phyloP scores from a whole-genome alignment of 1,140 invertebrate genomes.

The Drosophila repletoides region DNA sequence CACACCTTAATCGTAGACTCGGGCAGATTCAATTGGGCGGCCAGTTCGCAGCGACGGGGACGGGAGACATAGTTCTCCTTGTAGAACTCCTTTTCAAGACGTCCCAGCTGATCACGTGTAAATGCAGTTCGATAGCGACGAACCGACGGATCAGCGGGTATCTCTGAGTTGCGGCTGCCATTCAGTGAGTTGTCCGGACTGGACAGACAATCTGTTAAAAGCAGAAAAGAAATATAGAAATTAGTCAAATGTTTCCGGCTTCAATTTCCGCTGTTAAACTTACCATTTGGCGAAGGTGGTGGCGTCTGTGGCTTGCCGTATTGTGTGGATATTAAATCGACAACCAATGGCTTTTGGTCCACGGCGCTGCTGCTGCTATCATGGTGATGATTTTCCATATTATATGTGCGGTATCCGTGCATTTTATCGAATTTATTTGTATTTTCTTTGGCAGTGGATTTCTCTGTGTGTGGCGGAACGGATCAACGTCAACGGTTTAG shows the following conservation, averaged over 20 bases:
- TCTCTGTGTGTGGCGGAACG: not conserved
- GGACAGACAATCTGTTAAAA: slow-evolving; percentile 80
- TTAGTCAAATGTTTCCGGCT: slow-evolving; percentile 21
- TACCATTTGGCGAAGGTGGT: slow-evolving; percentile 81
- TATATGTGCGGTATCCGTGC: slow-evolving; percentile 81
- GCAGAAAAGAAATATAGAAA: slow-evolving; percentile 7
- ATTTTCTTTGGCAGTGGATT: not conserved
- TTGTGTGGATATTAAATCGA: slow-evolving; percentile 74
- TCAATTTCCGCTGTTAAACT: slow-evolving; percentile 17
- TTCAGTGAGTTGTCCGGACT: slow-evolving; percentile 82
- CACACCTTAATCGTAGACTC: slow-evolving; percentile 99
- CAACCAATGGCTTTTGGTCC: slow-evolving; percentile 79
- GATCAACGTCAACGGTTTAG: not conserved
- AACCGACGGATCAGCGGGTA: slow-evolving; percentile 86
- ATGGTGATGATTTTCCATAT: slow-evolving; percentile 76
- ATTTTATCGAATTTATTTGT: slow-evolving; percentile 38
- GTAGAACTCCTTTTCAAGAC: slow-evolving; percentile 98
- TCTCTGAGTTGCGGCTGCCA: slow-evolving; percentile 71
- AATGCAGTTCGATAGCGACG: slow-evolving; percentile 98
- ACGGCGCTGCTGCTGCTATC: slow-evolving; percentile 46
- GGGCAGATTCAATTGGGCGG: slow-evolving; percentile 94
- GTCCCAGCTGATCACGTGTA: slow-evolving; percentile 95
- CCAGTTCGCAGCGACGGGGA: slow-evolving; percentile 97
- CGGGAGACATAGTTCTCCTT: slow-evolving; percentile 99
- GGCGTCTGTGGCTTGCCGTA: slow-evolving; percentile 81